Evolutionary conservation across 2,888 invertebrate genomes (phyloP), one percentile per base, ranked within the genome.

Genomic region (Galeopsomyia nigrocyanea): DNA sequence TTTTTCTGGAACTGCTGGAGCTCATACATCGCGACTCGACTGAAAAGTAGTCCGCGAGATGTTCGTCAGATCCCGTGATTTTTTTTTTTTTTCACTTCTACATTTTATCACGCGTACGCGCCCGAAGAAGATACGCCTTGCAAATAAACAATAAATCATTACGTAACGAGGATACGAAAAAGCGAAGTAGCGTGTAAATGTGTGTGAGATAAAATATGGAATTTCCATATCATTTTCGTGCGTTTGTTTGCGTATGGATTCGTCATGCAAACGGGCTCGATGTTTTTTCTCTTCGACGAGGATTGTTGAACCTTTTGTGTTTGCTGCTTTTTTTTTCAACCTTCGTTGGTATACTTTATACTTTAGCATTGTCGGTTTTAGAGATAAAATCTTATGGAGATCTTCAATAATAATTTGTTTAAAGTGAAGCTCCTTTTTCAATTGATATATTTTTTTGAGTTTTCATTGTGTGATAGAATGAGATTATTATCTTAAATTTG

Each of bases 141-240:
- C 66, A 69, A 74, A 74, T 63, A 70, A 63, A 57, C 7, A 74
- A 49, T 63, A 70, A 70, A 70, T 74, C 46, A 66, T 53, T 22
- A 14, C 2, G n/a, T 1, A 10, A 13, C 14, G 47, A 63, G 31
- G 53, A 51, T 51, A 62, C 26, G 31, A 31, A 51, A 19, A 51
- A 64, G 14, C 39, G 13, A 0, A n/a, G 17, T 53, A 46, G n/a
- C 50, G 17, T 21, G n/a, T 61, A 39, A 16, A 66, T 66, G 31
- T 22, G 46, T 56, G 17, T 3, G 26, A 57, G 56, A 67, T 71
- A 56, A 58, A 56, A 58, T 5, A 26, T 60, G 51, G 7, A 31
- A 22, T 67, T 21, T 21, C 50, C 26, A 26, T 31, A n/a, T 9
- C n/a, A 22, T n/a, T 47, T n/a, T 57, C 17, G 21, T 9, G 51